Percentiles rank a stretch among this genome's conserved stretches.
Conservation (phyloP, 2,797 vertebrate species). For the Enteromius trimaculatus region DNA sequence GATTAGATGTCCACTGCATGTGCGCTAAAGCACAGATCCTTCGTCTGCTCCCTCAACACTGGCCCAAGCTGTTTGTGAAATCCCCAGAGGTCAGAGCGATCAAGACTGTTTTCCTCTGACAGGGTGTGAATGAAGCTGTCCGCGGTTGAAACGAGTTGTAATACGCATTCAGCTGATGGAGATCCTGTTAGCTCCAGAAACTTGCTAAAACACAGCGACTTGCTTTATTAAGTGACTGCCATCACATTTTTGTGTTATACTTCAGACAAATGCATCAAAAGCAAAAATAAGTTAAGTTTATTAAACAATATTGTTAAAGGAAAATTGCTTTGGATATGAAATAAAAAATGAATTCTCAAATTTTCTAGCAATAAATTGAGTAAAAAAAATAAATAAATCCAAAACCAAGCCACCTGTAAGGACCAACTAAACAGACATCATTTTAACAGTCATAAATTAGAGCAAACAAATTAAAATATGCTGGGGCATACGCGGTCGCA, state of each 20-base stretch:
- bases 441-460: not conserved
- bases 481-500: constrained; percentile 34
- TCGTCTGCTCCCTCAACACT: not conserved
- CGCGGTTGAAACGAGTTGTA: not conserved
- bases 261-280: not conserved
- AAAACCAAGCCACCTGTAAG: not conserved
- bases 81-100: constrained; percentile 22
- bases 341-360: not conserved
- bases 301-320: not conserved
- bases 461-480: constrained; percentile 14
- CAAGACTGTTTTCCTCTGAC: constrained; percentile 6
- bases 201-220: not conserved
- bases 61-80: constrained; percentile 42
- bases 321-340: not conserved
- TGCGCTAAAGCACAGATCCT: not conserved
- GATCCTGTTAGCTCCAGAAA: not conserved
- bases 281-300: not conserved
- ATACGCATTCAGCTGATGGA: not conserved
- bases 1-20: not conserved
- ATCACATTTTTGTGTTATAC: not conserved
- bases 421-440: not conserved
- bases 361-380: not conserved
- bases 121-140: constrained; percentile 12
- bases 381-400: not conserved
- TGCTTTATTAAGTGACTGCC: not conserved